A percentile compares a stretch with the other conserved stretches of the same genome.
Evolutionary conservation across 2,113 vertebrate genomes (phyloP).

Genomic region (Lichenostomus cassidix): DNA sequence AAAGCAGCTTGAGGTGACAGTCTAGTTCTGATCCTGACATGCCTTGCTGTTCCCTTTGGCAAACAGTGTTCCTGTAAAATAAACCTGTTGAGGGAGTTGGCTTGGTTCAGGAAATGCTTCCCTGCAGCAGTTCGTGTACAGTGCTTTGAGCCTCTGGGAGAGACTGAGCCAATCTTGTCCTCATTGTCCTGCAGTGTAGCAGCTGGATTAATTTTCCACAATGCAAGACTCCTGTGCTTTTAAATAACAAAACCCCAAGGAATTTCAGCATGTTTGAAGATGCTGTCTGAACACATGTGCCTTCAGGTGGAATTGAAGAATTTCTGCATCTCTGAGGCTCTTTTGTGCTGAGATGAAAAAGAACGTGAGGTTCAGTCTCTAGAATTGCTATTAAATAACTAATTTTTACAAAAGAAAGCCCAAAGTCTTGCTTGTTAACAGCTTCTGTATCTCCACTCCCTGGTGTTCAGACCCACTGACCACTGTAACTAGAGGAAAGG

Average conservation of each 20-base stretch:
- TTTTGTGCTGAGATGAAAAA: neutral
- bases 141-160: neutral
- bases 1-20: neutral
- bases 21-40: neutral
- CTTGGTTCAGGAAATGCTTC: neutral
- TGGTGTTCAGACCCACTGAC: neutral
- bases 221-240: neutral
- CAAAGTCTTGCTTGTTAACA: neutral
- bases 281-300: neutral
- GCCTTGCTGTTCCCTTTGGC: neutral
- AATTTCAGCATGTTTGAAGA: neutral
- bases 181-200: neutral
- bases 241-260: neutral
- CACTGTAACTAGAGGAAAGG: neutral
- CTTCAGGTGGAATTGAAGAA: neutral
- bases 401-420: neutral
- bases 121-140: accelerated
- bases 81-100: neutral
- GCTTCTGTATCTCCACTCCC: neutral
- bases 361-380: accelerated
- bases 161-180: neutral
- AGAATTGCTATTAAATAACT: neutral
- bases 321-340: neutral
- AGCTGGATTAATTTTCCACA: neutral
- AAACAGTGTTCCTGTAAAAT: neutral